Conservation (phyloP, 1,140 invertebrate species). For the Harpegnathos saltator region DNA sequence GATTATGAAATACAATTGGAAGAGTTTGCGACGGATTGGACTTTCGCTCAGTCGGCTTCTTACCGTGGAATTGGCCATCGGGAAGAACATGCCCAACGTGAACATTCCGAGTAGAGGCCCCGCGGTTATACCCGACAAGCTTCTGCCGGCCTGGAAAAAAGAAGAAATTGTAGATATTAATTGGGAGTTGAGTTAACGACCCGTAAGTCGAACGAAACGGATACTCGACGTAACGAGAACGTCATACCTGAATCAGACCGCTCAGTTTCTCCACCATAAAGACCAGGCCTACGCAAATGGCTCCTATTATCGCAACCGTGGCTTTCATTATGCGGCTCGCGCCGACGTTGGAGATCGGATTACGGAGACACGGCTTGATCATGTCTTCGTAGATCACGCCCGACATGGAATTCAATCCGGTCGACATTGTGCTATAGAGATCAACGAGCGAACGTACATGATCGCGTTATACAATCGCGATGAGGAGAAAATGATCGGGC, state of each 20-base stretch:
- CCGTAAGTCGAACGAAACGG: neutral
- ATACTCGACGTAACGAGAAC: neutral
- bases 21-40: neutral
- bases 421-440: slow-evolving; percentile 92
- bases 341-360: slow-evolving; percentile 87
- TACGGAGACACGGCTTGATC: slow-evolving; percentile 88
- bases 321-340: slow-evolving; percentile 90
- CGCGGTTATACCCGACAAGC: slow-evolving; percentile 89
- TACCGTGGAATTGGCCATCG: slow-evolving; percentile 90
- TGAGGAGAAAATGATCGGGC: neutral
- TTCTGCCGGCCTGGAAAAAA: slow-evolving; percentile 87
- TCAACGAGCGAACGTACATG: neutral
- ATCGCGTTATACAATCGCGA: slow-evolving; percentile 9
- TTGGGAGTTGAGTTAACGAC: neutral
- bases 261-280: slow-evolving; percentile 90
- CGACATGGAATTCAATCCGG: slow-evolving; percentile 92
- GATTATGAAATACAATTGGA: slow-evolving; percentile 10
- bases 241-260: slow-evolving; percentile 88
- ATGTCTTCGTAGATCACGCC: slow-evolving; percentile 94
- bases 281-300: slow-evolving; percentile 88
- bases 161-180: slow-evolving; percentile 9
- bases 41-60: slow-evolving; percentile 59
- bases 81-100: slow-evolving; percentile 92
- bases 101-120: slow-evolving; percentile 93
- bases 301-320: slow-evolving; percentile 88